Base-by-base conservation (phyloP, 1,140 invertebrate species). In the Trachymyrmex septentrionalis region DNA sequence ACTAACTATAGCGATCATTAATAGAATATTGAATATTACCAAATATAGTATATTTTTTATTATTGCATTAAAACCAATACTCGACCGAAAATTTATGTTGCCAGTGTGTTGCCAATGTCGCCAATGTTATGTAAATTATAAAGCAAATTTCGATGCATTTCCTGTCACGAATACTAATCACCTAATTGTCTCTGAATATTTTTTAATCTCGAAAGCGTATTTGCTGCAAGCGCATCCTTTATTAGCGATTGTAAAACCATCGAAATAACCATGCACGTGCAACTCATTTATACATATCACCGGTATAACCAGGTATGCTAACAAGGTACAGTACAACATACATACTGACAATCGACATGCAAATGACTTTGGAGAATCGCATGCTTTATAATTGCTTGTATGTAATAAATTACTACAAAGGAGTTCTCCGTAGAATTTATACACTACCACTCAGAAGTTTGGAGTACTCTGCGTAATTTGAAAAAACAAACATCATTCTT, bases 141-240 rank as follows among this genome's bases (percentile, higher is more conserved):
- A 75, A 30, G 12, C 27, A 59, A 84, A 84, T 82, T 76, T 82
- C 67, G 34, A 73, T 75, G 55, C 55, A 61, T 63, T 84, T 48
- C 16, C 53, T 38, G 34, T 71, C 27, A n/a, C 38, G 12, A 75
- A 61, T 75, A 55, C 69, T 84, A 75, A 84, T 84, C 55, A 75
- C 21, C 38, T 84, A 59, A 55, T 72, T 75, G 19, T 55, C 69
- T 30, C 53, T 3, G 38, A 84, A 75, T 84, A 84, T 84, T 84
- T 84, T 61, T 30, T 27, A 61, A 84, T 75, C 38, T 50, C 34
- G 34, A 9, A 44, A 57, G 24, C 34, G 34, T n/a, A 59, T 7
- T 48, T 10, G 38, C 44, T 10, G 21, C 21, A 10, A 12, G 27
- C 5, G 44, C 14, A 55, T 53, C 44, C 10, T 66, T 14, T 66